Percentiles rank a stretch among this genome's conserved stretches.
Conservation (phyloP, 2,797 vertebrate species). For the Crocidura indochinensis region DNA sequence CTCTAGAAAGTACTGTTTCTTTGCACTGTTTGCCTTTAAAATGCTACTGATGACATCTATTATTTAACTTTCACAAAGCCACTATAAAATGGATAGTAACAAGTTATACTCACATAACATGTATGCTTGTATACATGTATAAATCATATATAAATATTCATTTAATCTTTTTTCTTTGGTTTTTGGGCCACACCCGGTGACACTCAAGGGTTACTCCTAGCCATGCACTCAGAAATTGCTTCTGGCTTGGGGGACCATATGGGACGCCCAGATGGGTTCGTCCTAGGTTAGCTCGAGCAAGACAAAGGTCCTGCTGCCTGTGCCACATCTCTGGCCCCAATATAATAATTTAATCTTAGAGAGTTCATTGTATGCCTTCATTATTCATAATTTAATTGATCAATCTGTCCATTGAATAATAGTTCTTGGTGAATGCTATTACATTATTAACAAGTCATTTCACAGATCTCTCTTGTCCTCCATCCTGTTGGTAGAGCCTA, state of each 20-base stretch:
- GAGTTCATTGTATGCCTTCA: not conserved
- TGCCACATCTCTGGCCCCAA: too few relatives aligned
- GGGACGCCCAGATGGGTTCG: too few relatives aligned
- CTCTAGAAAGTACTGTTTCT: not conserved
- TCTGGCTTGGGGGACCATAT: too few relatives aligned
- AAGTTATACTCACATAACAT: not conserved
- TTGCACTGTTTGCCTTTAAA: not conserved
- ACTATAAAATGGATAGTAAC: not conserved
- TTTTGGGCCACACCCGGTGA: too few relatives aligned
- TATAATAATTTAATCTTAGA: not conserved
- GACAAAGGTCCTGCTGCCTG: too few relatives aligned
- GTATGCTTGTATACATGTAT: too few relatives aligned
- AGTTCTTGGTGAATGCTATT: not conserved
- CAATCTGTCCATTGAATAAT: not conserved
- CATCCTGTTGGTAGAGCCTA: not conserved
- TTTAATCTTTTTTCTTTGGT: too few relatives aligned
- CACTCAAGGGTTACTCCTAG: too few relatives aligned
- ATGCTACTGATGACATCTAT: not conserved
- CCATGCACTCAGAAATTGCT: too few relatives aligned
- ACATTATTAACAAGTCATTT: not conserved
- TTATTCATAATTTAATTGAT: slow-evolving; percentile 1
- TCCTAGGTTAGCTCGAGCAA: too few relatives aligned
- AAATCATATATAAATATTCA: too few relatives aligned
- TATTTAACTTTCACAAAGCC: not conserved
- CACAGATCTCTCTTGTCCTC: not conserved